These are phyloP conservation scores for Tautogolabrus adspersus DNA, from an alignment of 2,113 vertebrate species.

Conservation along the genomic window DNA sequence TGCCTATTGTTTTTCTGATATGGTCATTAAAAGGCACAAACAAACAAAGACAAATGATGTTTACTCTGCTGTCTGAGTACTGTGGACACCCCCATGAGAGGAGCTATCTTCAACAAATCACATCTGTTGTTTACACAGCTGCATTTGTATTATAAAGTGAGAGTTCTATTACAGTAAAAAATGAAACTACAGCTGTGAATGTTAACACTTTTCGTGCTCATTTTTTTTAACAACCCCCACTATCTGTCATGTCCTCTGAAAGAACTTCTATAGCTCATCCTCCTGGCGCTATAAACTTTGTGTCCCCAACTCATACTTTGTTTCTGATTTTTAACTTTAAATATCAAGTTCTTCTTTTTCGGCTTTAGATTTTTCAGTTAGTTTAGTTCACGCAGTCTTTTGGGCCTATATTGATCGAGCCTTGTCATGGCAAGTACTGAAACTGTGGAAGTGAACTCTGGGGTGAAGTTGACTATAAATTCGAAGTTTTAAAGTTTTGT, in stretches of 20 bases:
- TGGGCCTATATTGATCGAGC: background rate
- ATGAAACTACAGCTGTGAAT: slow-evolving; percentile 30
- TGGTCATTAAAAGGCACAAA: slow-evolving; percentile 36
- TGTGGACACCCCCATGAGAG: slow-evolving; percentile 28
- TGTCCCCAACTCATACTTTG: slow-evolving; percentile 9
- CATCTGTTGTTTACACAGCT: slow-evolving; percentile 62
- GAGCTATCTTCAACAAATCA: slow-evolving; percentile 21
- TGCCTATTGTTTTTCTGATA: slow-evolving; percentile 31
- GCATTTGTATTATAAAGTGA: slow-evolving; percentile 34
- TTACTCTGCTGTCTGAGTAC: slow-evolving; percentile 20
- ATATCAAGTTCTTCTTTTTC: background rate
- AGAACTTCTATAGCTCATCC: background rate
- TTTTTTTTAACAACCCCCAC: slow-evolving; percentile 37
- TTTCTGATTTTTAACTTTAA: too few species aligned
- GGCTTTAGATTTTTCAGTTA: background rate
- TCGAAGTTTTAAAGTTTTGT: background rate
- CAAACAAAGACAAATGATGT: background rate
- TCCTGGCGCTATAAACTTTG: background rate
- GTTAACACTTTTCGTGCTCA: slow-evolving; percentile 42
- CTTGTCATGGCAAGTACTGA: background rate
- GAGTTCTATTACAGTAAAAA: slow-evolving; percentile 24
- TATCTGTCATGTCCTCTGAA: background rate
- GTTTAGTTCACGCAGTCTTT: background rate
- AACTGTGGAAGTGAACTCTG: background rate
- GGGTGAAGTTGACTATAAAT: background rate